Conservation (phyloP, 2,888 invertebrate genomes). For the Synanthedon formicaeformis region DNA sequence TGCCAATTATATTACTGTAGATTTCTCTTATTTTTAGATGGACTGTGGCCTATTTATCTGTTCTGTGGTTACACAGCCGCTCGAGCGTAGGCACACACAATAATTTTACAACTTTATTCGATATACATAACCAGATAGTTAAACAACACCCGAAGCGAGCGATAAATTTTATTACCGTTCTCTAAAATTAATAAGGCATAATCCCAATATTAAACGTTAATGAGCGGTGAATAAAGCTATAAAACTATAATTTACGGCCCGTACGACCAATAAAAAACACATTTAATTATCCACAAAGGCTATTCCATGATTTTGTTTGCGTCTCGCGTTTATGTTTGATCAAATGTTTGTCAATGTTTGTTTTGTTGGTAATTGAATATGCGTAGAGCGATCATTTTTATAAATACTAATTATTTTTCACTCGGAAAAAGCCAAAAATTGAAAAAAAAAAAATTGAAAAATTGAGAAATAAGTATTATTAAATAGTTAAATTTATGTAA, state of each 20-base stretch:
- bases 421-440: too few relatives aligned
- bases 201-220: conserved; percentile 59
- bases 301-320: conserved; percentile 44
- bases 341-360: not conserved
- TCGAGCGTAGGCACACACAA: not conserved
- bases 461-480: too few relatives aligned
- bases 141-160: not conserved
- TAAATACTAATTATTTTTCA: too few relatives aligned
- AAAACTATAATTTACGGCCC: conserved; percentile 46
- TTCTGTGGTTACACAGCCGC: too few relatives aligned
- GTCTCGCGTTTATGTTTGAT: conserved; percentile 2
- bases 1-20: too few relatives aligned
- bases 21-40: too few relatives aligned
- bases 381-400: not conserved
- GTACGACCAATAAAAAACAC: conserved; percentile 34
- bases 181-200: conserved; percentile 64
- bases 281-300: conserved; percentile 26
- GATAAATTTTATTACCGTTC: conserved; percentile 48
- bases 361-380: not conserved
- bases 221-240: conserved; percentile 63
- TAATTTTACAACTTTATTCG: not conserved
- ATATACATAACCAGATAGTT: not conserved
- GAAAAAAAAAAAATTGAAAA: too few relatives aligned
- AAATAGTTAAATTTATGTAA: too few relatives aligned
- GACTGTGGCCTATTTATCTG: too few relatives aligned